Conservation (phyloP, 2,888 invertebrate genomes). For the Archips crataeganus region DNA sequence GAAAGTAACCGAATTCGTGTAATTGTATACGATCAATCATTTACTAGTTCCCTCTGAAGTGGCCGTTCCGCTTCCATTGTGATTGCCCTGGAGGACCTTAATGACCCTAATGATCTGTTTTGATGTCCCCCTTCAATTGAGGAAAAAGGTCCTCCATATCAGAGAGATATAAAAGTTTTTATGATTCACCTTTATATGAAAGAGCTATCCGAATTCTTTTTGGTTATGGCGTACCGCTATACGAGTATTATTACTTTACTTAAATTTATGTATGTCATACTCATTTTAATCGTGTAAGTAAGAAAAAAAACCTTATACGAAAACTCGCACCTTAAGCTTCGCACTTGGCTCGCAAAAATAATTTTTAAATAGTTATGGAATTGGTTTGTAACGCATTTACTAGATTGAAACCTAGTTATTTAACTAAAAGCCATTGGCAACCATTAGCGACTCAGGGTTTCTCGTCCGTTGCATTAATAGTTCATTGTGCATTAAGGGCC, state of each 20-base stretch:
- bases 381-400: too few relatives aligned
- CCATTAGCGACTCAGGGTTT: too few relatives aligned
- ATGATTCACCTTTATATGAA: conserved; percentile 28
- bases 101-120: conserved; percentile 43
- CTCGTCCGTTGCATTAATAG: too few relatives aligned
- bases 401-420: too few relatives aligned
- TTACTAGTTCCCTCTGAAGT: conserved; percentile 33
- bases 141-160: conserved; percentile 29
- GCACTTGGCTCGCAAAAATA: too few relatives aligned
- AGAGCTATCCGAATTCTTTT: not conserved
- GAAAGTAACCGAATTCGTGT: conserved; percentile 12
- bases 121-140: conserved; percentile 35
- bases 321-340: too few relatives aligned
- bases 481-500: too few relatives aligned
- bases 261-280: not conserved
- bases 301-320: too few relatives aligned
- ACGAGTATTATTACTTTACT: not conserved
- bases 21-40: conserved; percentile 33
- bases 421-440: too few relatives aligned
- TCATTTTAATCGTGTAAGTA: not conserved
- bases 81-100: conserved; percentile 27
- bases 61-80: conserved; percentile 32
- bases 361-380: too few relatives aligned
- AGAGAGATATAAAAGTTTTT: conserved; percentile 34
- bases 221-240: not conserved